These are phyloP conservation scores for Teleogryllus occipitalis DNA, from an alignment of 1,140 invertebrate species.

Conservation along the genomic window DNA sequence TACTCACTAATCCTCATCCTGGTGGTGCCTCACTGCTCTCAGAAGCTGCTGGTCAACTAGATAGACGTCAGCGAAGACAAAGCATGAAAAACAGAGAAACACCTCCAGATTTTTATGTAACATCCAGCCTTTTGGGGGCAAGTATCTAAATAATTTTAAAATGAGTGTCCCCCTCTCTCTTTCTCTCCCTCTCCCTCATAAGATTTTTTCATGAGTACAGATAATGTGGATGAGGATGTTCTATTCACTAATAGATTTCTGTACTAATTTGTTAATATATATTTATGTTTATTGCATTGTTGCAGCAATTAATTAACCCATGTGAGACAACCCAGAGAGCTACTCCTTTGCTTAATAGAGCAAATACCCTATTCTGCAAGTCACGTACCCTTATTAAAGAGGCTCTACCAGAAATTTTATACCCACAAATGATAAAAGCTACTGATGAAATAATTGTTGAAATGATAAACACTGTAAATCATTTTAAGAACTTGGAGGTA, in stretches of 20 bases:
- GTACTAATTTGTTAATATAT: neutral
- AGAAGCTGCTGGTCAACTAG: neutral
- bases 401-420: constrained; percentile 44
- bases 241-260: no score
- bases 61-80: neutral
- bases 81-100: neutral
- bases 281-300: neutral
- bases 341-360: neutral
- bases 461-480: constrained; percentile 52
- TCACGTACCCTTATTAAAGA: constrained; percentile 54
- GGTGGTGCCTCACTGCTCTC: neutral
- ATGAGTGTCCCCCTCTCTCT: no score
- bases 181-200: no score
- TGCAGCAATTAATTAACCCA: neutral
- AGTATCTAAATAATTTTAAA: no score
- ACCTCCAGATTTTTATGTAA: neutral
- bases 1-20: neutral
- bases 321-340: neutral
- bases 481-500: constrained; percentile 39
- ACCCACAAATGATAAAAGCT: constrained; percentile 46
- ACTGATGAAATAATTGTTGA: constrained; percentile 56
- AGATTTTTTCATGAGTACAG: no score
- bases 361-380: constrained; percentile 39
- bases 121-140: neutral
- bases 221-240: no score